phyloP scores from a whole-genome alignment of 2,888 invertebrate species.

The Drosophila glabriapex region DNA sequence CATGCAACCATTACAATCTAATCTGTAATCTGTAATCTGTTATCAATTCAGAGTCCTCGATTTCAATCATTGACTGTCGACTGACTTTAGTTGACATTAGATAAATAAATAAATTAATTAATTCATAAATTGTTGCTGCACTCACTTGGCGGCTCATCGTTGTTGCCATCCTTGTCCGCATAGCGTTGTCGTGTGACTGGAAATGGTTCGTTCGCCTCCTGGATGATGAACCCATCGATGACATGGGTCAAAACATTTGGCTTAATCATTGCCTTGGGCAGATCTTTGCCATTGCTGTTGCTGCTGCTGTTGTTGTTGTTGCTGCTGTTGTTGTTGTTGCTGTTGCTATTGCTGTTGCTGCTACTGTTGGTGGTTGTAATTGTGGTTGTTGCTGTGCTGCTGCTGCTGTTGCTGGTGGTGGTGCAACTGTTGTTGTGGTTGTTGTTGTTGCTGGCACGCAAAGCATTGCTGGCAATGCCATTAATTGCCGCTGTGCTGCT shows the following conservation, averaged over 20 bases:
- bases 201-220: conserved; percentile 96
- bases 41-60: too few species aligned
- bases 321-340: conserved; percentile 12
- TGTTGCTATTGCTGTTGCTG: conserved; percentile 29
- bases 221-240: conserved; percentile 98
- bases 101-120: background rate
- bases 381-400: conserved; percentile 8
- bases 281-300: conserved; percentile 83
- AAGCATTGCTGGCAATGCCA: conserved; percentile 47
- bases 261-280: conserved; percentile 96
- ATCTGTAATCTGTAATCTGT: too few species aligned
- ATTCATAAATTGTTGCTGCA: conserved; percentile 46
- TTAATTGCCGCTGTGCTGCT: conserved; percentile 60
- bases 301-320: conserved; percentile 52
- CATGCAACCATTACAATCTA: too few species aligned
- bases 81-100: too few species aligned
- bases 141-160: conserved; percentile 93
- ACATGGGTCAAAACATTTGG: conserved; percentile 98
- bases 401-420: conserved; percentile 29
- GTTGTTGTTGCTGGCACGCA: conserved; percentile 33
- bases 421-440: conserved; percentile 5
- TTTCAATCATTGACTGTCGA: too few species aligned
- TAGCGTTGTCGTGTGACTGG: conserved; percentile 90
- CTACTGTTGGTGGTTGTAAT: conserved; percentile 41
- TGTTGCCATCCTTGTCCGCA: conserved; percentile 87